phyloP scores from a whole-genome alignment of 2,797 vertebrate genomes.

The Oreortyx pictus region DNA sequence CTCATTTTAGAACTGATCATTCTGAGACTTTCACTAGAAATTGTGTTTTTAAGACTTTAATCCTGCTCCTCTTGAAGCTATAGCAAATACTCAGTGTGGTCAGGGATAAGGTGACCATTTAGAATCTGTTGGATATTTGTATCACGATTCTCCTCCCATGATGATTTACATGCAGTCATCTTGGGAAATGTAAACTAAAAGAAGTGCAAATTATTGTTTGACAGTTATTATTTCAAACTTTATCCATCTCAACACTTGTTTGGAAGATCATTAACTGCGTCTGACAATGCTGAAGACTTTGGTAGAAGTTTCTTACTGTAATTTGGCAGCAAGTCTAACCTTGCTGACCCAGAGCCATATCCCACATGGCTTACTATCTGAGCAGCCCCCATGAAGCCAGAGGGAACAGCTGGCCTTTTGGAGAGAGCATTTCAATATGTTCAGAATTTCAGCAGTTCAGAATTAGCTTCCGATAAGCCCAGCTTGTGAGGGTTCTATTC shows the following conservation, averaged over 20 bases:
- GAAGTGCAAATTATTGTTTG: not conserved
- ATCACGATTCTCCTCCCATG: fast-evolving
- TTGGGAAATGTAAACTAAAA: not conserved
- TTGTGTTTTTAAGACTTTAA: not conserved
- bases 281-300: not conserved
- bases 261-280: not conserved
- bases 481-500: not conserved
- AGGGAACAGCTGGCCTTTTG: not conserved
- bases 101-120: not conserved
- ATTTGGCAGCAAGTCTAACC: not conserved
- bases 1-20: not conserved
- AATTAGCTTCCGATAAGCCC: not conserved
- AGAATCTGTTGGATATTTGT: not conserved
- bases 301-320: not conserved
- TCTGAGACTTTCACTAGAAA: not conserved
- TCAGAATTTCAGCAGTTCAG: not conserved
- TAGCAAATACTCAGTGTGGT: not conserved
- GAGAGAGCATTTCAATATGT: fast-evolving
- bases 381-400: not conserved
- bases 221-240: not conserved
- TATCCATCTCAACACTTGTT: not conserved
- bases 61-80: not conserved
- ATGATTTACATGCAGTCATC: not conserved
- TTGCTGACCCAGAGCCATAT: fast-evolving
- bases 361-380: fast-evolving